Conservation (phyloP, 2,888 invertebrate genomes). For the Flabesymbios commensalis region DNA sequence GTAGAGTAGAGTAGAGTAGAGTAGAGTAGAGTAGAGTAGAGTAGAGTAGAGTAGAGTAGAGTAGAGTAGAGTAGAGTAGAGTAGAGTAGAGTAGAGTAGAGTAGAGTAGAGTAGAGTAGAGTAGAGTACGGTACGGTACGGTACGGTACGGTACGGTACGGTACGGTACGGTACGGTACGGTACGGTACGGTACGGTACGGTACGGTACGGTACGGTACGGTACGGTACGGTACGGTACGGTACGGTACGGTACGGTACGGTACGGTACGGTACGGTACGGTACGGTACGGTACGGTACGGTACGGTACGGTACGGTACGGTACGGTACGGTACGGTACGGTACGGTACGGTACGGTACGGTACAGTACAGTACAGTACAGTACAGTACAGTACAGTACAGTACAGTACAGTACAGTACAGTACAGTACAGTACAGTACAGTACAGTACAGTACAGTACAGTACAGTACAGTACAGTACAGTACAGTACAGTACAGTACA, state of each 20-base stretch:
- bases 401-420: conserved; percentile 10
- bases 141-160: neutral
- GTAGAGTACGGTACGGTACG: neutral
- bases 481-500: conserved; percentile 3
- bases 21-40: neutral
- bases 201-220: neutral
- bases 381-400: conserved; percentile 7
- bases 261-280: neutral
- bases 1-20: neutral
- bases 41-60: neutral
- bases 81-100: neutral
- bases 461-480: neutral
- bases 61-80: neutral
- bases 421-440: conserved; percentile 2
- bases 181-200: neutral
- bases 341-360: conserved; percentile 4
- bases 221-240: neutral
- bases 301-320: neutral
- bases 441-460: neutral
- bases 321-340: neutral
- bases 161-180: neutral
- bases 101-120: neutral
- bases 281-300: neutral
- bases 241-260: neutral
- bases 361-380: neutral